Base-by-base conservation (phyloP, 2,888 invertebrate species). In the Cylindroiulus punctatus region DNA sequence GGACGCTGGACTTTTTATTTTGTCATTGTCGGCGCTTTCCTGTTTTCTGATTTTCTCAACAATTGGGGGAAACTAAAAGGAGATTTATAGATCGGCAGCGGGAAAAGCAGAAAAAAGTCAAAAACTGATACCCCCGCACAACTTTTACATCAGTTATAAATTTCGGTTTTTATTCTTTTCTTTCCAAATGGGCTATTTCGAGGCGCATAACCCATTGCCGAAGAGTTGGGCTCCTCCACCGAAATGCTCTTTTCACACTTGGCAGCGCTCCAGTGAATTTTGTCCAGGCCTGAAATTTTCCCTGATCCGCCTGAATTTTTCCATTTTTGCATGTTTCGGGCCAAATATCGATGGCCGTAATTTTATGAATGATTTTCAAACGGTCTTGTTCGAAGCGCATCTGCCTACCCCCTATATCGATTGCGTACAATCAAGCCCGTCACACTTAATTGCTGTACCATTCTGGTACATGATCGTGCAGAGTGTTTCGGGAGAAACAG, bases 31-130 rank as follows among this genome's bases (percentile, higher is more conserved):
- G 83, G 83, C 40, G 40, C 83, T 83, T 40, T 83, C 83, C 44
- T 83, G 83, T 83, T 83, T 83, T 83, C 83, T 83, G 83, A 83
- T 83, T 83, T 83, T 83, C 83, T 83, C 40, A 83, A 40, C 83
- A 83, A 83, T 83, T 83, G 83, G 83, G 83, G 44, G 42, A 44
- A 83, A 83, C 40, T 40, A 83, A 83, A 76, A 76, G 76, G 76
- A 76, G 76, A 76, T 76, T 76, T 76, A 76, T 76, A 76, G 76
- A 76, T 76, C 76, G 76, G 76, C 76, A 76, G 76, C 76, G 76
- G 76, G 76, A 76, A 76, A 65, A 65, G 8, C 4, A 40, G 40
- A 40, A 44, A 57, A 76, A 76, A 76, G 30, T 30, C 30, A 30
- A 76, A 76, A 76, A 76, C 76, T 76, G 76, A 76, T 76, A 76